Conservation (phyloP, 1,140 invertebrate species). For the Diplogasteroides magnus region DNA sequence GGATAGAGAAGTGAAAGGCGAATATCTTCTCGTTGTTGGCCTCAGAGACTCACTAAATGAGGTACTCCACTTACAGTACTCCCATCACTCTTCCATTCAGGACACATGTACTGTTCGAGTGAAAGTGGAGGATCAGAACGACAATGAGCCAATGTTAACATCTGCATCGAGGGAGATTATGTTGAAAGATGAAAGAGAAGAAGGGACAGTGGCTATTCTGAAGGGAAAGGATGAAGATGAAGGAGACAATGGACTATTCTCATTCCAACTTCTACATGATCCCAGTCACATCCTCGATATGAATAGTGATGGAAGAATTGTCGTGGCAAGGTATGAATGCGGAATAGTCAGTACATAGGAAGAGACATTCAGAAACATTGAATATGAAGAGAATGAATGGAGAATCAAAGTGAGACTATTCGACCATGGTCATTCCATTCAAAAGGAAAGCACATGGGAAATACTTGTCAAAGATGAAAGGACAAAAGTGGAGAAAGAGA, state of each 20-base stretch:
- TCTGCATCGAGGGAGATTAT: neutral
- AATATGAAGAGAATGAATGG: neutral
- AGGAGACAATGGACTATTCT: neutral
- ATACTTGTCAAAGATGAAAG: neutral
- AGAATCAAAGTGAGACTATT: neutral
- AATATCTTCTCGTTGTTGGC: conserved; percentile 72
- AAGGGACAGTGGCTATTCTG: neutral
- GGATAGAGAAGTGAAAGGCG: conserved; percentile 70
- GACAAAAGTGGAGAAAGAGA: neutral
- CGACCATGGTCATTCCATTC: neutral
- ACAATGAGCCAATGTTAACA: conserved; percentile 67
- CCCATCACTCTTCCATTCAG: too few relatives aligned
- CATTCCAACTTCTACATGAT: neutral
- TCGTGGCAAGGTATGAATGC: neutral
- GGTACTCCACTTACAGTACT: too few relatives aligned
- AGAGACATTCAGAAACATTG: neutral
- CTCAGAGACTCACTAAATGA: conserved; percentile 75
- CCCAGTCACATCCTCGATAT: neutral
- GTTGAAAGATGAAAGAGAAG: neutral
- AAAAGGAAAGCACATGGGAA: neutral
- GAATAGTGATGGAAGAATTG: neutral
- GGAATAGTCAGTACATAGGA: neutral
- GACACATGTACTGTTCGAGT: conserved; percentile 71
- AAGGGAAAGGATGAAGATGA: neutral
- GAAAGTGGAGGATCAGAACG: conserved; percentile 81